Base-by-base conservation (phyloP, 1,140 invertebrate genomes). In the Papilio polytes region DNA sequence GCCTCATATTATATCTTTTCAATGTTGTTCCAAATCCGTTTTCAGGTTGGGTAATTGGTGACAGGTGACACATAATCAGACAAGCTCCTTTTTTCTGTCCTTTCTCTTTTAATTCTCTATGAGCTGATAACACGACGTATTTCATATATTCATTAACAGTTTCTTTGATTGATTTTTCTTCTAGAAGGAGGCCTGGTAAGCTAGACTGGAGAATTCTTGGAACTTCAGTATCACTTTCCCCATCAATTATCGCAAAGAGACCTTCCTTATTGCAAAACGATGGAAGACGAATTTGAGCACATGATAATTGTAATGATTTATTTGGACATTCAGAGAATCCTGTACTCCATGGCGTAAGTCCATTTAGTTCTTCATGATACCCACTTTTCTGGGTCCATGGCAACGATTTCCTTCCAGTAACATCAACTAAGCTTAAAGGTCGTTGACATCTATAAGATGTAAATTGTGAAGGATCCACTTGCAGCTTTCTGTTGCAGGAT, bases 291-390 rank as follows among this genome's bases (percentile, higher is more conserved):
- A 98, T 95, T 95, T 98, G 98, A 0, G 97, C 96, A 81, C 98
- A 96, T 85, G 96, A 97, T 8, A 98, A 91, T 86, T 97, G 97
- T 86, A 97, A 96, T 83, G 96, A 95, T 81, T 96, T 96, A 53
- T 97, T 97, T 1, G 97, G 96, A n/a, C 97, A 97, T 95, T 98
- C 97, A 1, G 97, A 97, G 94, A 98, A 98, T 70, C 98, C 97
- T n/a, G 98, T 95, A 48, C 95, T 96, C 98, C 97, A 98, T 1
- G 97, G 97, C 10, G 96, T 96, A 80, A 96, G 95, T 1, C 94
- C 94, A 80, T 94, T 95, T 82, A 95, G 88, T 82, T 96, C 96
- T 83, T 96, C 94, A 78, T 96, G 95, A 81, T 95, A 95, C 78
- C 94, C 94, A 77, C 91, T 95, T 89, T 96, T 96, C 84, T 97